phyloP scores from a whole-genome alignment of 1,140 invertebrate genomes.

The Ridgeia piscesae region DNA sequence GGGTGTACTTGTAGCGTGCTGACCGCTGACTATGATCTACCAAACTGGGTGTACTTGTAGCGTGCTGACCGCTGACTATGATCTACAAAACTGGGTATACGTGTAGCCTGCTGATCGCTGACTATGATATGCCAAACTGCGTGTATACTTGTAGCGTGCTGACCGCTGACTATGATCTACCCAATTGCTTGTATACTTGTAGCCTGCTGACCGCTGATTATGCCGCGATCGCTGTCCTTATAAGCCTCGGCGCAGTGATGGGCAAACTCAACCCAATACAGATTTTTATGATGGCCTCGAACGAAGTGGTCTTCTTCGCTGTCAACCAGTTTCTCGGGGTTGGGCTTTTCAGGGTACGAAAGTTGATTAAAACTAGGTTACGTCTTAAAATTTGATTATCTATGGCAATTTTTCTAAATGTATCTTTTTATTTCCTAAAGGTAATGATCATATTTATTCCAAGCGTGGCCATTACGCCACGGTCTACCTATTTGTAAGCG shows the following conservation, averaged over 20 bases:
- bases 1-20: too few relatives aligned
- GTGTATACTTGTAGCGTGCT: neutral
- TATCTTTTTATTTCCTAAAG: too few relatives aligned
- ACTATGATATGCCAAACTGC: neutral
- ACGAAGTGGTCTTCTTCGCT: slow-evolving; percentile 76
- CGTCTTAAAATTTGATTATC: neutral
- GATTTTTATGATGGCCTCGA: slow-evolving; percentile 76
- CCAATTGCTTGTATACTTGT: slow-evolving; percentile 11
- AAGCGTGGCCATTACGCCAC: too few relatives aligned
- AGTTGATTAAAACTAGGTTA: neutral
- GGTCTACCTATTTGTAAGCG: neutral
- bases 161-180: neutral
- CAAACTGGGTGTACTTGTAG: too few relatives aligned
- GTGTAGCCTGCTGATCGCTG: too few relatives aligned
- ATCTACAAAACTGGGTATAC: too few relatives aligned
- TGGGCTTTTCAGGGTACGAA: slow-evolving; percentile 71
- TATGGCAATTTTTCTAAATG: neutral
- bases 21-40: too few relatives aligned
- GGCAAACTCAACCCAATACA: slow-evolving; percentile 85
- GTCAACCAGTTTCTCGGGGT: slow-evolving; percentile 78
- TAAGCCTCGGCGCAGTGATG: slow-evolving; percentile 88
- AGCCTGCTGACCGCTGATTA: slow-evolving; percentile 83
- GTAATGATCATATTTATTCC: too few relatives aligned
- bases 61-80: too few relatives aligned
- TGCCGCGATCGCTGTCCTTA: slow-evolving; percentile 82